phyloP scores from a whole-genome alignment of 2,888 invertebrate species.

The Creontiades dilutus region DNA sequence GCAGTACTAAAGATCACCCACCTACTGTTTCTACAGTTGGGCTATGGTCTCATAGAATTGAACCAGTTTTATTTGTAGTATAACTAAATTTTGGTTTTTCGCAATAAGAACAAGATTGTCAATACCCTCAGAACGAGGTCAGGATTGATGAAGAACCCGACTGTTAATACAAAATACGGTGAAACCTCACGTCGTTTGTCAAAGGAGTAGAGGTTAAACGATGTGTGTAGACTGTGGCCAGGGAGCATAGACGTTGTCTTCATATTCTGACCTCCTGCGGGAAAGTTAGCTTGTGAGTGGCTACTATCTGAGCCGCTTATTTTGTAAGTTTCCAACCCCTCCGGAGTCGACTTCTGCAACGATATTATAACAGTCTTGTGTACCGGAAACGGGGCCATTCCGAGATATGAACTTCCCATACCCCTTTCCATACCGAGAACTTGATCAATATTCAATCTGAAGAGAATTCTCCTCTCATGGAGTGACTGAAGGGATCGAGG shows the following conservation, averaged over 20 bases:
- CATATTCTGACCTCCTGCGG: neutral
- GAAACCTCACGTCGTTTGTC: no score
- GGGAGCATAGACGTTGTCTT: neutral
- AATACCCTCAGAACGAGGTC: no score
- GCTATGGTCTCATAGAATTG: no score
- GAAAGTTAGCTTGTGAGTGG: neutral
- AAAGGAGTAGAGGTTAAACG: neutral
- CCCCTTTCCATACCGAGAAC: neutral
- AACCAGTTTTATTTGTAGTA: no score
- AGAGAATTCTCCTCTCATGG: slow-evolving; percentile 2
- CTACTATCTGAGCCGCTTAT: neutral
- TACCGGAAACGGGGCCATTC: slow-evolving; percentile 42
- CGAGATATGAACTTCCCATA: slow-evolving; percentile 23
- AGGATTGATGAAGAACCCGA: no score
- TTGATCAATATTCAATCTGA: slow-evolving; percentile 44
- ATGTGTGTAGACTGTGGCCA: neutral
- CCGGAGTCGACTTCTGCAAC: neutral
- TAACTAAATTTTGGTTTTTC: no score
- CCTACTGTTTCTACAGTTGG: no score
- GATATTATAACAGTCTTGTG: slow-evolving; percentile 10
- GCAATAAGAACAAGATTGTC: no score
- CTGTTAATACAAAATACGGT: no score
- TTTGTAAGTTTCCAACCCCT: neutral
- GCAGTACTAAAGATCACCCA: no score
- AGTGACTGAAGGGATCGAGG: neutral